A percentile compares a stretch with the other conserved stretches of the same genome.
Evolutionary conservation across 2,888 invertebrate genomes (phyloP).

Genomic region (Pachycephus smyrnensis): DNA sequence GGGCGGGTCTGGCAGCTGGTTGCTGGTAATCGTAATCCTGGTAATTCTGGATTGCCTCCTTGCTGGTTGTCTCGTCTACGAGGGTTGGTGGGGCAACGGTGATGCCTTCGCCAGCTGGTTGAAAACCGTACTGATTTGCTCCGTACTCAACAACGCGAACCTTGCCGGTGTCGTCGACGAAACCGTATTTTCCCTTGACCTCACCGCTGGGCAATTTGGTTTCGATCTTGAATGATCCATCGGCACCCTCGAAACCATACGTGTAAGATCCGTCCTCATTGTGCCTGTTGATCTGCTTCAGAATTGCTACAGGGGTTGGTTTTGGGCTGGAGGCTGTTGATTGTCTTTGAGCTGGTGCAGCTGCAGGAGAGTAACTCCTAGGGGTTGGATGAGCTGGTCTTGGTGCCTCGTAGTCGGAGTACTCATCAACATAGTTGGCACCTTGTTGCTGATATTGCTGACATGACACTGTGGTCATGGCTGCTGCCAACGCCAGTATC

Average conservation of each 20-base stretch:
- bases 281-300: constrained; percentile 91
- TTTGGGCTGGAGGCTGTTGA: constrained; percentile 67
- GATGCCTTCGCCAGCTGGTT: constrained; percentile 88
- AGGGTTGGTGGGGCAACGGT: constrained; percentile 74
- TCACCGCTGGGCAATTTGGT: constrained; percentile 85
- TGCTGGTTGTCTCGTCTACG: constrained; percentile 66
- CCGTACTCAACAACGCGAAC: constrained; percentile 89
- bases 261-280: constrained; percentile 93
- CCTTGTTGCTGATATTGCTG: constrained; percentile 61
- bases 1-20: constrained; percentile 43
- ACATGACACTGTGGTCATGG: constrained; percentile 67
- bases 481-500: constrained; percentile 63
- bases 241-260: constrained; percentile 89
- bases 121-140: constrained; percentile 89
- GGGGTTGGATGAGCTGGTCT: constrained; percentile 58
- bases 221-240: constrained; percentile 91
- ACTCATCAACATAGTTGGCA: constrained; percentile 65
- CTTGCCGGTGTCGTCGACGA: constrained; percentile 85
- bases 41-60: constrained; percentile 45
- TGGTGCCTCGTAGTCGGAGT: constrained; percentile 61
- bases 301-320: constrained; percentile 79
- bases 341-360: constrained; percentile 63
- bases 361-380: constrained; percentile 68
- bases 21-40: constrained; percentile 51
- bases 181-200: constrained; percentile 91